Percentiles rank a stretch among this genome's conserved stretches.
These are phyloP conservation scores for Muraenolepis orangiensis DNA, from an alignment of 2,797 vertebrate genomes.

Conservation along the genomic window DNA sequence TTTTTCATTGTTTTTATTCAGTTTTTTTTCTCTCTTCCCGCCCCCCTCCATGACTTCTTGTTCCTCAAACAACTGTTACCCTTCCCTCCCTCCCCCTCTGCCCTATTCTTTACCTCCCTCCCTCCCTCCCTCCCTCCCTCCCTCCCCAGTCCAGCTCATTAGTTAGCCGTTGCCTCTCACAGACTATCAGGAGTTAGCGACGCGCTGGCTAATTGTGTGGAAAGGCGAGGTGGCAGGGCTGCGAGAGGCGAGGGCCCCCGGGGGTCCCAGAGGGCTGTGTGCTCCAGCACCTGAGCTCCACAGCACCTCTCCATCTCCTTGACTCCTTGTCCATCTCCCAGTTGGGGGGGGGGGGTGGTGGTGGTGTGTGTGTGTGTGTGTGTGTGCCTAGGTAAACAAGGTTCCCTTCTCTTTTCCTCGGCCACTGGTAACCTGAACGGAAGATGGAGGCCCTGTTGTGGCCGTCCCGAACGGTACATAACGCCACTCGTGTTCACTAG, in stretches of 20 bases:
- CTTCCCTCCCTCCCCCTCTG: slow-evolving; percentile 15
- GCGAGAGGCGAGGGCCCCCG: slow-evolving; percentile 58
- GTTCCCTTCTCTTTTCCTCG: slow-evolving; percentile 33
- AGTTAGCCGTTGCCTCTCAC: slow-evolving; percentile 74
- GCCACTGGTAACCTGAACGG: neutral
- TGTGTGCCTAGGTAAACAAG: slow-evolving; percentile 77
- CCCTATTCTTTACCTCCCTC: slow-evolving; percentile 19
- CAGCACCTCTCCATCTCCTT: slow-evolving; percentile 61
- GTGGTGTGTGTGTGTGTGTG: slow-evolving; percentile 62
- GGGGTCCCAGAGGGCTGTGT: slow-evolving; percentile 41
- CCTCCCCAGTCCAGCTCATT: slow-evolving; percentile 72
- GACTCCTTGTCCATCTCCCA: slow-evolving; percentile 71
- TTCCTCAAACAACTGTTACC: slow-evolving; percentile 57
- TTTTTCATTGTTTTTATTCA: slow-evolving; percentile 32
- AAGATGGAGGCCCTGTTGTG: no score
- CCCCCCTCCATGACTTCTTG: slow-evolving; percentile 22
- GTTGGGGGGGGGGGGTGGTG: slow-evolving; percentile 54
- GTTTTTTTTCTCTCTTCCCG: slow-evolving; percentile 30
- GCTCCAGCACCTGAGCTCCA: slow-evolving; percentile 71
- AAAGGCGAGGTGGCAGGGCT: slow-evolving; percentile 69
- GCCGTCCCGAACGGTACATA: no score
- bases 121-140: slow-evolving; percentile 26
- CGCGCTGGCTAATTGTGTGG: slow-evolving; percentile 74
- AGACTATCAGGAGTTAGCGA: slow-evolving; percentile 74
- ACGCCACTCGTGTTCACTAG: neutral